Conservation (phyloP, 1,140 invertebrate genomes). For the Hestina assimilis region DNA sequence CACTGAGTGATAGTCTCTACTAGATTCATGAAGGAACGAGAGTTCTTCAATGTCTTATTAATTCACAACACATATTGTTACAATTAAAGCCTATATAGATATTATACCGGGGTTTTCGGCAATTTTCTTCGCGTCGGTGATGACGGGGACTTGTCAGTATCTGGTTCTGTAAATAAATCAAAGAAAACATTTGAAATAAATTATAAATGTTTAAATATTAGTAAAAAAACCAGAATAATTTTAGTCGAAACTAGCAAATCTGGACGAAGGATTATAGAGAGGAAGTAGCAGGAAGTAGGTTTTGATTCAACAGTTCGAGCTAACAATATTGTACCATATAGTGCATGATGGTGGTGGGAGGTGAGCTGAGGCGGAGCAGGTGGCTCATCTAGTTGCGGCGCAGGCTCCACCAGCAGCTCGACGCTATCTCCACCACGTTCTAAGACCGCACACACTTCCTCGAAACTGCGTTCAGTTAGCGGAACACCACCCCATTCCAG, state of each 20-base stretch:
- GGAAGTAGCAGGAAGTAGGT: neutral
- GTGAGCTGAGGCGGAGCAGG: slow-evolving; percentile 83
- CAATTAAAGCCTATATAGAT: slow-evolving; percentile 71
- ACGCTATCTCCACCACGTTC: slow-evolving; percentile 88
- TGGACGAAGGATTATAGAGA: neutral
- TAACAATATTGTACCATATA: slow-evolving; percentile 55
- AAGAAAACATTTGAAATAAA: slow-evolving; percentile 18
- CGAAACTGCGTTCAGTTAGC: slow-evolving; percentile 92
- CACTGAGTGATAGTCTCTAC: slow-evolving; percentile 74
- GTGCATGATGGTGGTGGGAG: slow-evolving; percentile 54
- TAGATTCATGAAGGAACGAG: slow-evolving; percentile 60
- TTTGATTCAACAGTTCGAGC: neutral
- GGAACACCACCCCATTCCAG: slow-evolving; percentile 83
- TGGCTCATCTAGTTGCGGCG: slow-evolving; percentile 81
- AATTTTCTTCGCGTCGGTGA: slow-evolving; percentile 94
- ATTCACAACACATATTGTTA: slow-evolving; percentile 75
- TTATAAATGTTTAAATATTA: neutral
- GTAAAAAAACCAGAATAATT: neutral
- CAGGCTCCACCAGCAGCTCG: slow-evolving; percentile 89
- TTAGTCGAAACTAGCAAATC: neutral
- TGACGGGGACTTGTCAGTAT: slow-evolving; percentile 89
- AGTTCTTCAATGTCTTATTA: slow-evolving; percentile 55
- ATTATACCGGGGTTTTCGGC: slow-evolving; percentile 96
- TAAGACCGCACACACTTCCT: slow-evolving; percentile 92
- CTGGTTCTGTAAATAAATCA: slow-evolving; percentile 82